Conservation (phyloP, 2,113 vertebrate species). For the Dasyornis broadbenti region DNA sequence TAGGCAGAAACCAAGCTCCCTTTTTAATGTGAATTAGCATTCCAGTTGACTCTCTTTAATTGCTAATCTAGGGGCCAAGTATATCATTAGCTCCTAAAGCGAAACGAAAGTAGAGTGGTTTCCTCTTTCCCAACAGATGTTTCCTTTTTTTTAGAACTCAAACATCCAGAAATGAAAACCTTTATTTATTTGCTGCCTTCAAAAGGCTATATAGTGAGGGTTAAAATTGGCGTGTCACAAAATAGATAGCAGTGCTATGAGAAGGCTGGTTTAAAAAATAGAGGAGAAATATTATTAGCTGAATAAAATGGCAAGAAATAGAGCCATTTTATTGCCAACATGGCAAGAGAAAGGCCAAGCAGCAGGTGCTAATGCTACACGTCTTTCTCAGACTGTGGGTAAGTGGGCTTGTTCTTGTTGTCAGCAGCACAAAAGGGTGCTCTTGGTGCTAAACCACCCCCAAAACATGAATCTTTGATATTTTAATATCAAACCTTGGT, state of each 20-base stretch:
- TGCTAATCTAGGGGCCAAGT: background rate
- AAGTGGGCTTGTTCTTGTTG: background rate
- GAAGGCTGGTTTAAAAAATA: background rate
- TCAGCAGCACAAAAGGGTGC: background rate
- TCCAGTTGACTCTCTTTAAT: slow-evolving; percentile 3
- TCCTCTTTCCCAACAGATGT: slow-evolving; percentile 24
- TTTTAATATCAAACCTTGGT: background rate
- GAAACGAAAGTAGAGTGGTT: background rate
- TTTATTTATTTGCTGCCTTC: background rate
- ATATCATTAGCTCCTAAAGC: slow-evolving; percentile 1
- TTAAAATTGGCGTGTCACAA: background rate
- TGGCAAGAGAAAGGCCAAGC: no score
- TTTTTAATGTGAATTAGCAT: background rate
- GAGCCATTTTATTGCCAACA: no score
- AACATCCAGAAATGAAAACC: background rate
- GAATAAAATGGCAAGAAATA: no score
- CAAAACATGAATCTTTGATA: background rate
- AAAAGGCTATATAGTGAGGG: background rate
- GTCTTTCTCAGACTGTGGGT: background rate
- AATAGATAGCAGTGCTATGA: background rate
- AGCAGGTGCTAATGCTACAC: background rate
- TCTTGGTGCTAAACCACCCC: background rate
- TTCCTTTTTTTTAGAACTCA: background rate
- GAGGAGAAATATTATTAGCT: background rate
- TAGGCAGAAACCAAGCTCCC: background rate